These are phyloP conservation scores for Paramacrobiotus metropolitanus DNA, from an alignment of 1,140 invertebrate species.

Conservation along the genomic window DNA sequence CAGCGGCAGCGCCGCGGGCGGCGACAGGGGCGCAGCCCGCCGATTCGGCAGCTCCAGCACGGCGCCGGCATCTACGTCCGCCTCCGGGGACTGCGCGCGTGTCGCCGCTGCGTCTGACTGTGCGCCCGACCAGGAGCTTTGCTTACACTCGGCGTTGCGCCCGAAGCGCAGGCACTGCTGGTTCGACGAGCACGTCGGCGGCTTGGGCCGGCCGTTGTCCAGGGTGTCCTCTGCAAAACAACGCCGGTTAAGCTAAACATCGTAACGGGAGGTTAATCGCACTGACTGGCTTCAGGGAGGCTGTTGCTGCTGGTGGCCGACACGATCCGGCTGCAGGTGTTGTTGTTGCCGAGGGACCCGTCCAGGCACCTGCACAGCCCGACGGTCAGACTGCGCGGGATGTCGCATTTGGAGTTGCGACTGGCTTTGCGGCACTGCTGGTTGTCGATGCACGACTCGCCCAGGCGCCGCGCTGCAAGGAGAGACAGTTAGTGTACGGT, in stretches of 20 bases:
- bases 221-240: background rate
- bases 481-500: no score
- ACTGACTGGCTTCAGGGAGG: background rate
- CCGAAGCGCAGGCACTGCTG: background rate
- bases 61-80: no score
- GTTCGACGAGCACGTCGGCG: background rate
- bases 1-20: no score
- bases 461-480: no score
- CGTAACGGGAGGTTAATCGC: background rate
- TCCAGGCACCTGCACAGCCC: background rate
- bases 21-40: no score
- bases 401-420: background rate
- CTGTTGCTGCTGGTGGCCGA: background rate
- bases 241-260: background rate
- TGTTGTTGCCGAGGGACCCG: background rate
- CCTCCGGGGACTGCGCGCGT: no score
- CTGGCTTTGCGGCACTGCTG: background rate
- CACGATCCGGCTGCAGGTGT: background rate
- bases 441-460: background rate
- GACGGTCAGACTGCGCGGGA: background rate
- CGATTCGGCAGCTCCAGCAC: no score
- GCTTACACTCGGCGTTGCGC: background rate
- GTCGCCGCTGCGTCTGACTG: no score
- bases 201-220: background rate
- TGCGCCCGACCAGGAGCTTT: background rate